phyloP scores from a whole-genome alignment of 2,113 vertebrate genomes.

The Oxygymnocypris stewartii region DNA sequence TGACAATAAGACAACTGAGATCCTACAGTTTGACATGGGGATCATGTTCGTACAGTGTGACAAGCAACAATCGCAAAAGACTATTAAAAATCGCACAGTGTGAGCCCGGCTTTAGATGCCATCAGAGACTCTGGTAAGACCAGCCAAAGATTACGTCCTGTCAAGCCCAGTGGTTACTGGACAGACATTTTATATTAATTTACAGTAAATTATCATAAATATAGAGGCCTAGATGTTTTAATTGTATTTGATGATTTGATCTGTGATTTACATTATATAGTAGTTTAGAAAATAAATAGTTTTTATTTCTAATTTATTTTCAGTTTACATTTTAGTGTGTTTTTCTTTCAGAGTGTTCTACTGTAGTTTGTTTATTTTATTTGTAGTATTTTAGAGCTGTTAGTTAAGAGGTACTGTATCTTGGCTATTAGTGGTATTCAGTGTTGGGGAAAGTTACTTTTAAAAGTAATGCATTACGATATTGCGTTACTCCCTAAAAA shows the following conservation, averaged over 20 bases:
- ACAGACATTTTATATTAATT: neutral
- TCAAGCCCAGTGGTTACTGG: neutral
- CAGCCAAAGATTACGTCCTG: neutral
- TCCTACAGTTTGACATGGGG: no score
- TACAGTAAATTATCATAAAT: neutral
- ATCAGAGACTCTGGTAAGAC: constrained; percentile 84
- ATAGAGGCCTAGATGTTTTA: neutral
- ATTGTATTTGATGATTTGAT: neutral
- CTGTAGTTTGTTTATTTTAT: neutral
- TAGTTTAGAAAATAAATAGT: neutral
- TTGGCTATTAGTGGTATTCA: no score
- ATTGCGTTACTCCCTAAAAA: no score
- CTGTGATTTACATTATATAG: neutral
- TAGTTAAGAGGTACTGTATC: neutral
- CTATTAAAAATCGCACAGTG: no score
- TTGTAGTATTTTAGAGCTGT: neutral
- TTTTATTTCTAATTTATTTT: neutral
- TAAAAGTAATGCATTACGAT: no score
- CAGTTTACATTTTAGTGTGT: no score
- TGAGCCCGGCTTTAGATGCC: no score
- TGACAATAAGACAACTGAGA: no score
- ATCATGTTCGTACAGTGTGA: no score
- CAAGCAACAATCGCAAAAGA: no score
- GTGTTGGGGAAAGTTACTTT: no score
- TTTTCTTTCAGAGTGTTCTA: neutral